Evolutionary conservation across 2,113 vertebrate genomes (phyloP), one percentile per base, ranked within the genome.

Genomic region (Rhabdornis inornatus): DNA sequence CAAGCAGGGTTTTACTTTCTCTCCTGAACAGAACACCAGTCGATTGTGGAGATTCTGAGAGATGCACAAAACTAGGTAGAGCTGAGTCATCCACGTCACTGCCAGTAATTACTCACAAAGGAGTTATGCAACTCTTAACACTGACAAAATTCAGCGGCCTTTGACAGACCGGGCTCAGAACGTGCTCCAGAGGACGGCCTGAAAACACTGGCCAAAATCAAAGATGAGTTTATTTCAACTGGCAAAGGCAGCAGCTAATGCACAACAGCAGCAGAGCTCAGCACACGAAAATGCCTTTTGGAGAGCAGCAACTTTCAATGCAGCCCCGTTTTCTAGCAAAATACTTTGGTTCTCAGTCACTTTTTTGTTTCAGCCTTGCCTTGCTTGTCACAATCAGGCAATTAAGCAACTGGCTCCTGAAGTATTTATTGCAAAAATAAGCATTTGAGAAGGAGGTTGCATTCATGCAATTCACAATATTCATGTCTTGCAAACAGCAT

Each of bases 21-120:
- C 89, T 68, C 27, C 53, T 65, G 39, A 40, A 15, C 49, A 37
- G 50, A 83, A 60, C 83, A 83, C 63, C 64, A 83, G 30, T 25
- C 50, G 63, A 85, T 31, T 71, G 92, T 65, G 69, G 61, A 68
- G 88, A 44, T 37, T 80, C 86, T 75, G 79, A 25, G 89, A 91
- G 82, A 95, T 81, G 89, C 88, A 93, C 84, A 84, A 33, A 95
- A 90, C 83, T 52, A 96, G 94, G 94, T 95, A 96, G 93, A 96
- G 93, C 95, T 96, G 94, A 97, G 94, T 96, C 94, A 97, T 90
- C 71, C 92, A 92, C 24, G 35, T 90, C 93, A 80, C 90, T 94
- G 95, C 94, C 95, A 96, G 95, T 81, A 96, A 96, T 92, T 96
- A 96, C 94, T 96, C 95, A 95, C 90, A 93, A 86, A 92, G 92